Percentiles rank a stretch among this genome's conserved stretches.
Conservation (phyloP, 1,140 invertebrate genomes). For the Phymastichus coffea region DNA sequence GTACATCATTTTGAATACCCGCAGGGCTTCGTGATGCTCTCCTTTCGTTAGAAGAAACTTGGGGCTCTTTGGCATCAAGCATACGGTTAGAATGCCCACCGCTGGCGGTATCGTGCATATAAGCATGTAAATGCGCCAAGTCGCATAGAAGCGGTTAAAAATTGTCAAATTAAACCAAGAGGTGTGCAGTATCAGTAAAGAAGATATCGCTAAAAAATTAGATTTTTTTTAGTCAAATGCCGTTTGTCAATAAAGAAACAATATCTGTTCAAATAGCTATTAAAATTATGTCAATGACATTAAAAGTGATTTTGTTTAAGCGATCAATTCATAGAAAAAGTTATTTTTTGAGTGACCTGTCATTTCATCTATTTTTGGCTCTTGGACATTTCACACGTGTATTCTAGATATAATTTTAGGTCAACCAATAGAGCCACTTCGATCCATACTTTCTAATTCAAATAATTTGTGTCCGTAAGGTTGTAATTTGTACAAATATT, state of each 20-base stretch:
- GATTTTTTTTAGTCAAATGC: background rate
- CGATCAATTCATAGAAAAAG: too few species aligned
- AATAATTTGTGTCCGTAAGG: too few species aligned
- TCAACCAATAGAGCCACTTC: too few species aligned
- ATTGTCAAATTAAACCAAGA: conserved; percentile 42
- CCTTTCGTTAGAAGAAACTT: conserved; percentile 58
- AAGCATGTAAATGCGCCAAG: conserved; percentile 62
- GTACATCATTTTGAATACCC: conserved; percentile 51
- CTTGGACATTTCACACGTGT: too few species aligned
- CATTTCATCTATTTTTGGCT: too few species aligned
- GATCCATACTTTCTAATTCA: too few species aligned
- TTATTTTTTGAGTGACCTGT: too few species aligned
- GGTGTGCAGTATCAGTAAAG: conserved; percentile 50
- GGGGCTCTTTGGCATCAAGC: conserved; percentile 54
- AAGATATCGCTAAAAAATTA: conserved; percentile 5
- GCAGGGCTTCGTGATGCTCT: conserved; percentile 46
- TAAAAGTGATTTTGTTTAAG: too few species aligned
- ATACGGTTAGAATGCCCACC: conserved; percentile 42
- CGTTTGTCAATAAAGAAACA: background rate
- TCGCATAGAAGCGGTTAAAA: conserved; percentile 48
- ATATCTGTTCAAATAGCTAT: background rate
- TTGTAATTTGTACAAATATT: too few species aligned
- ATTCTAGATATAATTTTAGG: too few species aligned
- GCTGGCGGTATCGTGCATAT: conserved; percentile 45
- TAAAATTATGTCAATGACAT: too few species aligned